These are phyloP conservation scores for Antheraea assamensis DNA, from an alignment of 2,888 invertebrate genomes.

Conservation along the genomic window DNA sequence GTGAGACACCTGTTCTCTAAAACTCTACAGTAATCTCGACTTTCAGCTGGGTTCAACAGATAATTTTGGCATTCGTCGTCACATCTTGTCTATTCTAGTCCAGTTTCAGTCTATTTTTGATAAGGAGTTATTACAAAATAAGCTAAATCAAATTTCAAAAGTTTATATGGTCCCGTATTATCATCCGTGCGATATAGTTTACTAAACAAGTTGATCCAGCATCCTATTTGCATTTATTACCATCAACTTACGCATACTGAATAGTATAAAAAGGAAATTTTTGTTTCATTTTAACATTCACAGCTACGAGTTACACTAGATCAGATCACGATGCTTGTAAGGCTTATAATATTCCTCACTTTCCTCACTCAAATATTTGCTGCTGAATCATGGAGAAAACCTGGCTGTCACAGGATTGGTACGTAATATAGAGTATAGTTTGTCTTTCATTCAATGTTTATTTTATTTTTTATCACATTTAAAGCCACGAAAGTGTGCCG, in stretches of 20 bases:
- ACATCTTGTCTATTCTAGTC: background rate
- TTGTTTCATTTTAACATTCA: slow-evolving; percentile 38
- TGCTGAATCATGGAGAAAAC: slow-evolving; percentile 84
- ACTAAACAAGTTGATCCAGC: background rate
- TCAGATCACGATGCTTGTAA: slow-evolving; percentile 54
- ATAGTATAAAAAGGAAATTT: slow-evolving; percentile 37
- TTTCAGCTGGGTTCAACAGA: no score
- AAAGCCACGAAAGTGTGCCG: background rate
- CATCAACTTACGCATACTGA: slow-evolving; percentile 33
- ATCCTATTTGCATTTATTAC: slow-evolving; percentile 27
- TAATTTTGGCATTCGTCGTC: no score
- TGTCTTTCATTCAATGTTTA: background rate
- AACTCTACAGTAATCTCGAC: no score
- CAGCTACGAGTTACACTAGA: slow-evolving; percentile 23
- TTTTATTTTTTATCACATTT: background rate
- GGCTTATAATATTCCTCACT: slow-evolving; percentile 55
- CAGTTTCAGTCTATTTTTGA: background rate
- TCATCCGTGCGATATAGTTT: background rate
- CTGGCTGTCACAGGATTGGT: slow-evolving; percentile 92
- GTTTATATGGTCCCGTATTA: background rate
- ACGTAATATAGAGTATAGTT: slow-evolving; percentile 46
- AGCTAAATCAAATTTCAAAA: background rate
- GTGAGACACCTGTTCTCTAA: no score
- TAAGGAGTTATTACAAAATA: background rate
- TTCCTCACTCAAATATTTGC: slow-evolving; percentile 67